Evolutionary conservation across 1,140 invertebrate genomes (phyloP).

Genomic region (Subanguina moxae): DNA sequence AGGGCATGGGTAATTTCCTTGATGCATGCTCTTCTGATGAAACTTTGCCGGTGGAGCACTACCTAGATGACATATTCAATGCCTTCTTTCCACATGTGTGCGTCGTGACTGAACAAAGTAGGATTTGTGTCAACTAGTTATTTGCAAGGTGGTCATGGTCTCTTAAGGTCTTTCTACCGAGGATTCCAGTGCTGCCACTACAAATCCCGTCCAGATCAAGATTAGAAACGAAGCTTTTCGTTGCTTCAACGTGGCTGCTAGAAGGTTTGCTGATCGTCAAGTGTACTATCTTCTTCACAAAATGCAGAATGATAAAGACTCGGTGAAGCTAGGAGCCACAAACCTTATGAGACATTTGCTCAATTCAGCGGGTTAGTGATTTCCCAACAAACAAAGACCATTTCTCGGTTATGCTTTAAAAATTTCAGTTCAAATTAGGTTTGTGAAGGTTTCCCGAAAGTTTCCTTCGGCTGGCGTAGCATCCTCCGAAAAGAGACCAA

Average conservation of each 20-base stretch:
- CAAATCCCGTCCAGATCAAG: conserved; percentile 58
- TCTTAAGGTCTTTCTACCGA: conserved; percentile 13
- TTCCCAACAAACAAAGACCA: no score
- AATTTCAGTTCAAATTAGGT: no score
- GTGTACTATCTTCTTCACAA: conserved; percentile 62
- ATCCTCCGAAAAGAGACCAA: no score
- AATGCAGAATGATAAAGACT: conserved; percentile 62
- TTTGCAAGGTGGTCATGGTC: no score
- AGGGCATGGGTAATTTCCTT: conserved; percentile 62
- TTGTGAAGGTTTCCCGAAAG: no score
- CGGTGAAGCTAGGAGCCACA: conserved; percentile 62
- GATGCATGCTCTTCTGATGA: conserved; percentile 61
- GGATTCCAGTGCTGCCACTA: conserved; percentile 20
- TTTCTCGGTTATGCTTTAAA: no score
- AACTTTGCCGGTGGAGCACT: conserved; percentile 60
- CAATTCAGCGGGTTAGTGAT: conserved; percentile 60
- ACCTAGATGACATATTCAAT: conserved; percentile 62
- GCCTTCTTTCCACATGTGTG: conserved; percentile 62
- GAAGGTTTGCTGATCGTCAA: conserved; percentile 62
- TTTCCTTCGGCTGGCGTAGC: no score
- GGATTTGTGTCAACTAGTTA: neutral
- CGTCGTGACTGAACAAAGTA: conserved; percentile 47
- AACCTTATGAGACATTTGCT: conserved; percentile 63
- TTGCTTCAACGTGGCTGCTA: conserved; percentile 62
- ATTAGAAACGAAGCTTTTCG: conserved; percentile 63